Base-by-base conservation (phyloP, 2,113 vertebrate species). In the Uria lomvia region DNA sequence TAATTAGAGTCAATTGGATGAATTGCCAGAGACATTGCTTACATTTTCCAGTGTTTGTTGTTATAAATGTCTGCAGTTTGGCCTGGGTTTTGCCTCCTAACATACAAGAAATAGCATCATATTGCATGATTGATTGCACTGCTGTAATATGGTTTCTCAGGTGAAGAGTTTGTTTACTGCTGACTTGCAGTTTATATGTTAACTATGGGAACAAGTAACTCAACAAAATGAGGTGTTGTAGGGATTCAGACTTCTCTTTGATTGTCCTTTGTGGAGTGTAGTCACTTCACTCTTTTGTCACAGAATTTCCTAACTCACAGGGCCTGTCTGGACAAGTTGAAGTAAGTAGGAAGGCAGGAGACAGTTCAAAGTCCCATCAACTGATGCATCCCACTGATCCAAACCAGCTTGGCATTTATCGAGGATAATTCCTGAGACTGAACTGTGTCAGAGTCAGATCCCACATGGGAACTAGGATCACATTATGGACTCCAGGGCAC, bases 311-410 rank as follows among this genome's bases (percentile, higher is more conserved):
- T 53, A 86, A 34, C 78, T 78, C 75, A 2, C 40, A 38, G 92
- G 97, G 93, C 97, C 52, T 98, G 98, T 74, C 98, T 96, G 97
- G 93, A 26, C 97, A 94, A 92, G 98, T 87, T 94, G 89, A n/a
- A 47, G 76, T 65, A 65, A 94, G 76, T 29, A 92, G 87, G 36
- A 91, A 79, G 52, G 43, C 55, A 79, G 62, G 38, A 96, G 65
- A 79, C 50, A 29, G 62, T 67, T 92, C 70, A 72, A 87, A 88
- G 58, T 14, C 75, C 89, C 88, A 36, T 67, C 65, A 81, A 6
- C 21, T 63, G 59, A 36, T 45, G 77, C 29, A 56, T 72, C 80
- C 67, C 56, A 22, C 12, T 71, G 63, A 40, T 38, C 82, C 75
- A 90, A 76, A 58, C 6, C 34, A n/a, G 42, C 43, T 17, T 49